phyloP scores from a whole-genome alignment of 1,140 invertebrate genomes.

The Lasioglossum baleicum region DNA sequence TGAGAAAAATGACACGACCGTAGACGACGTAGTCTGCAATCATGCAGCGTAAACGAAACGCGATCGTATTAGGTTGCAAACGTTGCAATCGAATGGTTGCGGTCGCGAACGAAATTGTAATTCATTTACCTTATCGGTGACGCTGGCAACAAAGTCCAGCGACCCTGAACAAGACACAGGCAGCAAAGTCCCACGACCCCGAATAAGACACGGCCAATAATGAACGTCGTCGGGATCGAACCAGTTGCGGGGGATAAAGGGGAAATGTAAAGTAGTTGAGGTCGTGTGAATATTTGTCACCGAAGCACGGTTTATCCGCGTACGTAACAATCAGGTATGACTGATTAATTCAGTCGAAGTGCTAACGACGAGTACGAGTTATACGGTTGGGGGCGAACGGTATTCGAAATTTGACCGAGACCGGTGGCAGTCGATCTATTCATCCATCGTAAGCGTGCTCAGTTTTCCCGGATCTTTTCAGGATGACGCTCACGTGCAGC shows the following conservation, averaged over 20 bases:
- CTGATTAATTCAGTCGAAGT: not conserved
- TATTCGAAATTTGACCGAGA: too few species aligned
- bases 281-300: not conserved
- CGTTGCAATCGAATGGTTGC: too few species aligned
- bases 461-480: constrained; percentile 31
- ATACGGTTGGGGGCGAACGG: too few species aligned
- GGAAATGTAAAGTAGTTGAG: not conserved
- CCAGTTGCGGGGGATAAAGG: not conserved
- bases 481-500: constrained; percentile 75
- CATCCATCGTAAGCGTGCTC: not conserved
- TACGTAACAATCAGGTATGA: too few species aligned
- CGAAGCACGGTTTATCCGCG: not conserved
- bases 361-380: too few species aligned
- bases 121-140: not conserved
- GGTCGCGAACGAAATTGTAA: not conserved
- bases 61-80: too few species aligned
- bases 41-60: too few species aligned
- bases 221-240: not conserved
- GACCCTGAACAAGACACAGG: not conserved
- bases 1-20: too few species aligned
- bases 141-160: not conserved
- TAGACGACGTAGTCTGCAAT: too few species aligned
- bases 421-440: not conserved
- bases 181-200: not conserved
- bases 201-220: not conserved